Evolutionary conservation across 2,888 invertebrate genomes (phyloP).

Genomic region (Zaprionus lineosus): DNA sequence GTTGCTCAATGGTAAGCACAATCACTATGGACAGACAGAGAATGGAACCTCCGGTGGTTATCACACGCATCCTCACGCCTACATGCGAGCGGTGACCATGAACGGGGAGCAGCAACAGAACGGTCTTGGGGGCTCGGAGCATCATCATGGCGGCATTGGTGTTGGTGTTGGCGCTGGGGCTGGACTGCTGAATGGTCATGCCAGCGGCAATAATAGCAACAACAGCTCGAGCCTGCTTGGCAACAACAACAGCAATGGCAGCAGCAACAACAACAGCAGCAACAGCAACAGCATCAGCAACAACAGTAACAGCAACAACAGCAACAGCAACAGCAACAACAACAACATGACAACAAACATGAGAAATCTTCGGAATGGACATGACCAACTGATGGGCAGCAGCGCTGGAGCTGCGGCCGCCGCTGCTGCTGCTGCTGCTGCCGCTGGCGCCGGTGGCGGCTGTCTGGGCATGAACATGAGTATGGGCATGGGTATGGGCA

Average conservation of each 20-base stretch:
- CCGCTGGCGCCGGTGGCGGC: slow-evolving; percentile 17
- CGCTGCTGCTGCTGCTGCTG: slow-evolving; percentile 16
- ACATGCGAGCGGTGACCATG: slow-evolving; percentile 37
- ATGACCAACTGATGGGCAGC: slow-evolving; percentile 29
- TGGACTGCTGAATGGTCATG: slow-evolving; percentile 56
- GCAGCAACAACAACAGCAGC: slow-evolving; percentile 13
- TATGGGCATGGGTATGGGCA: slow-evolving; percentile 23
- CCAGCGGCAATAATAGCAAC: slow-evolving; percentile 40
- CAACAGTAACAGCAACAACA: slow-evolving; percentile 31
- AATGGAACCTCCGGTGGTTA: slow-evolving; percentile 54
- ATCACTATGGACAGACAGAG: slow-evolving; percentile 40
- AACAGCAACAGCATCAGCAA: background rate
- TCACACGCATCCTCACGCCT: slow-evolving; percentile 51
- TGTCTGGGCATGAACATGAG: background rate
- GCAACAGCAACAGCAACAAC: slow-evolving; percentile 51
- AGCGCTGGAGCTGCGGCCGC: slow-evolving; percentile 4
- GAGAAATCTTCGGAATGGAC: slow-evolving; percentile 69
- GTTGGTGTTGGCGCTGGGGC: slow-evolving; percentile 20
- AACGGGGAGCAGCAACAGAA: slow-evolving; percentile 56
- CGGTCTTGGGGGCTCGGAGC: slow-evolving; percentile 35
- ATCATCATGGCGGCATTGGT: slow-evolving; percentile 38
- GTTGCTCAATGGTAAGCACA: slow-evolving; percentile 61
- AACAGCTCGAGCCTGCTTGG: no score
- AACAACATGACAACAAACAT: slow-evolving; percentile 53
- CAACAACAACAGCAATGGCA: slow-evolving; percentile 49